Conservation (phyloP, 2,797 vertebrate genomes). For the Hydrophis major region DNA sequence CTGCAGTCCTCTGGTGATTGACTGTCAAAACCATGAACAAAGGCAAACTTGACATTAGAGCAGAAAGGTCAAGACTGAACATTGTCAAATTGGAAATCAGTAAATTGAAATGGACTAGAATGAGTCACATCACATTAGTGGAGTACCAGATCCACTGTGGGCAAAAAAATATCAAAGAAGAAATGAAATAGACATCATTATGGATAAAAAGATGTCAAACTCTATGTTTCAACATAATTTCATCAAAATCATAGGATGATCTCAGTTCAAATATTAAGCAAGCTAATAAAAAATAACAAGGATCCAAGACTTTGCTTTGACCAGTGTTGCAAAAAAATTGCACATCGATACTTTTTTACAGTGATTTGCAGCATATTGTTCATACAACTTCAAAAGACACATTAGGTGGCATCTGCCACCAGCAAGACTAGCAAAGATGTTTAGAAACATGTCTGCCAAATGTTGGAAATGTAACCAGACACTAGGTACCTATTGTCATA, state of each 20-base stretch:
- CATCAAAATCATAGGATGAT: neutral
- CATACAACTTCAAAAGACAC: neutral
- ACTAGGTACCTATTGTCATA: too few species aligned
- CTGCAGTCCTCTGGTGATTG: neutral
- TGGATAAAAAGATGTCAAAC: neutral
- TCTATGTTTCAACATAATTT: neutral
- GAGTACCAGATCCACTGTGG: neutral
- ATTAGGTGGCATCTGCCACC: neutral
- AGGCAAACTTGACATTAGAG: neutral
- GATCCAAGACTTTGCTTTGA: neutral
- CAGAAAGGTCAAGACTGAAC: neutral
- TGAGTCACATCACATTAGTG: neutral
- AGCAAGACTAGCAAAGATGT: too few species aligned
- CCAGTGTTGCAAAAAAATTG: neutral
- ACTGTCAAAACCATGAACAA: neutral
- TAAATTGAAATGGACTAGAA: neutral
- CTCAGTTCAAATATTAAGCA: neutral
- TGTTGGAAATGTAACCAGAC: too few species aligned
- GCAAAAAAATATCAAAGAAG: neutral
- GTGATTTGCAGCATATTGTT: neutral
- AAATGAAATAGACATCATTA: neutral
- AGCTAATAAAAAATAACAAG: neutral
- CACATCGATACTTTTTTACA: neutral
- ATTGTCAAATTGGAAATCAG: neutral
- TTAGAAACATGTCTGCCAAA: too few species aligned